These are phyloP conservation scores for Ptychobarbus kaznakovi DNA, from an alignment of 2,797 vertebrate species.

Conservation along the genomic window DNA sequence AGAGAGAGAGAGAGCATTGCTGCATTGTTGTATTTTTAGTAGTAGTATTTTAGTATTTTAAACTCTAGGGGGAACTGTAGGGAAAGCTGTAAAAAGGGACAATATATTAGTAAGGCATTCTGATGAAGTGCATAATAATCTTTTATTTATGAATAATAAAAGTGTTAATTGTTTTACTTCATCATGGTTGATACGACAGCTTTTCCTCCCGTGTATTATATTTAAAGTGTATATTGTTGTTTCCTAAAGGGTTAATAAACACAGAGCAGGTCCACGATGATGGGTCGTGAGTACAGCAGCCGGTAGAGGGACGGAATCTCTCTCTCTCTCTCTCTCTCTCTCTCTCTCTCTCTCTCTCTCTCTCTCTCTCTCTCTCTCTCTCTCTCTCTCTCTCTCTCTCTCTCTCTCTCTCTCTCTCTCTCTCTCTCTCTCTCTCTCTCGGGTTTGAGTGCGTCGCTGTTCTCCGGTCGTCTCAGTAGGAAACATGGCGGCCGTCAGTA, in stretches of 20 bases:
- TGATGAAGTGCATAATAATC: neutral
- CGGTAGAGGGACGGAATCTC: slow-evolving; percentile 7
- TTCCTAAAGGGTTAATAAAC: slow-evolving; percentile 15
- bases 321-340: no score
- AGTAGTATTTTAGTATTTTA: neutral
- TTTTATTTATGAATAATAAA: neutral
- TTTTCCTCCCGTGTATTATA: neutral
- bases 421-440: neutral
- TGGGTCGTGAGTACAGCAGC: slow-evolving; percentile 24
- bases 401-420: neutral
- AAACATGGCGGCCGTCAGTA: slow-evolving; percentile 92
- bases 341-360: neutral
- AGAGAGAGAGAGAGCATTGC: no score
- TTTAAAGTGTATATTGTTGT: neutral
- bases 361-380: neutral
- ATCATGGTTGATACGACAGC: neutral
- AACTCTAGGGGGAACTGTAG: neutral
- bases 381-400: neutral
- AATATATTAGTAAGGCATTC: neutral
- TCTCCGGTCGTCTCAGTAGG: slow-evolving; percentile 47
- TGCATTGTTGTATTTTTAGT: no score
- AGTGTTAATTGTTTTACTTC: neutral
- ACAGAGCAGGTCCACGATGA: neutral
- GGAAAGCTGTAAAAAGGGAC: neutral
- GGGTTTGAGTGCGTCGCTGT: neutral